Conservation (phyloP, 2,888 invertebrate species). For the Plusia festucae region DNA sequence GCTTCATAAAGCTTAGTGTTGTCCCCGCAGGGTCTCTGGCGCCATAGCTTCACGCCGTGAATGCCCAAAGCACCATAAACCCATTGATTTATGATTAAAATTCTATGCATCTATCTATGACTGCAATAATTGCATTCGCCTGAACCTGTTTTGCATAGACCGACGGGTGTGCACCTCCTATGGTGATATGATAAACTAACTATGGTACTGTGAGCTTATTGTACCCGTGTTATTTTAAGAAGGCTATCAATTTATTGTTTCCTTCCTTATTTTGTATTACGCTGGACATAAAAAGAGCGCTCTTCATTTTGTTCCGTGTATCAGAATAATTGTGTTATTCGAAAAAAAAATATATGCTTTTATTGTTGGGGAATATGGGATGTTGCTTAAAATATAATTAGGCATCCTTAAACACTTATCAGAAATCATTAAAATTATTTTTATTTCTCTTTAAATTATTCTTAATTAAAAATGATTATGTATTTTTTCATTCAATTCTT, state of each 20-base stretch:
- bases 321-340: no score
- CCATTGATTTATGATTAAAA: conserved; percentile 76
- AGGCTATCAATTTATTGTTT: conserved; percentile 57
- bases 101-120: conserved; percentile 73
- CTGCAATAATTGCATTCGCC: conserved; percentile 75
- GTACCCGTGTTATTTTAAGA: conserved; percentile 41
- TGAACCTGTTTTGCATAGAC: conserved; percentile 60
- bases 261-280: conserved; percentile 33
- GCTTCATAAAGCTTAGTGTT: conserved; percentile 33
- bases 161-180: conserved; percentile 52
- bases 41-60: conserved; percentile 64
- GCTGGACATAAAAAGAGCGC: conserved; percentile 34
- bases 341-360: no score
- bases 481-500: background rate
- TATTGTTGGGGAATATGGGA: no score
- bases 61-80: conserved; percentile 66
- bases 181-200: conserved; percentile 61
- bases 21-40: conserved; percentile 50
- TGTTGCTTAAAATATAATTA: no score
- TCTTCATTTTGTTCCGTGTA: conserved; percentile 5
- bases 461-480: no score
- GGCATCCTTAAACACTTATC: no score
- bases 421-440: no score
- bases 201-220: conserved; percentile 50
- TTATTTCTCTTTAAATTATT: no score